These are phyloP conservation scores for Cercopithecus mona DNA, from an alignment of 2,113 vertebrate genomes.

Conservation along the genomic window DNA sequence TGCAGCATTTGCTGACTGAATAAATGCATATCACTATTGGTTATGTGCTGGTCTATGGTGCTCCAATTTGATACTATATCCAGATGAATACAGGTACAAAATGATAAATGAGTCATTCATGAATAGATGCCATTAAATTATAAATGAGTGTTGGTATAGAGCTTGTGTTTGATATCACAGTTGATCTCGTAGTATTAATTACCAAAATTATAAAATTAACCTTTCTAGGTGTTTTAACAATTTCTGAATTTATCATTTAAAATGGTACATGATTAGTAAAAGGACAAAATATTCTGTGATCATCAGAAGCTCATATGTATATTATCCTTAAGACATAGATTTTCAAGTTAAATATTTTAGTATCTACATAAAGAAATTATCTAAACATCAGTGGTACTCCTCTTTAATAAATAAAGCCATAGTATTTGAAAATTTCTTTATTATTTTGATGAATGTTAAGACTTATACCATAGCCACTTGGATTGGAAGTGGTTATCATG, in stretches of 20 bases:
- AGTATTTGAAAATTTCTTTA: neutral
- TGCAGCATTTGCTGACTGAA: neutral
- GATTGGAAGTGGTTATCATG: neutral
- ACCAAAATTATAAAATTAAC: neutral
- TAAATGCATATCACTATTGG: neutral
- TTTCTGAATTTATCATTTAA: neutral
- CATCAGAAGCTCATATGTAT: neutral
- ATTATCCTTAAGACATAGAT: neutral
- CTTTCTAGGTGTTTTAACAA: neutral
- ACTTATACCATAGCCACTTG: no score
- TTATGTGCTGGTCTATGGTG: neutral
- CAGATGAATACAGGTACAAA: neutral
- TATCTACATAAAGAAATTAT: neutral
- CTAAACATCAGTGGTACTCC: neutral
- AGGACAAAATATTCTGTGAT: neutral
- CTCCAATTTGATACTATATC: neutral
- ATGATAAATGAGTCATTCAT: neutral
- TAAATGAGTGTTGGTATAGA: neutral
- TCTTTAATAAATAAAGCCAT: neutral
- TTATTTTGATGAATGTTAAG: neutral
- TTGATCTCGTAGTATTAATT: neutral
- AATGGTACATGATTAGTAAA: neutral
- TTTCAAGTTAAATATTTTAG: neutral
- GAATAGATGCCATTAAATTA: neutral
- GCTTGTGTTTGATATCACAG: neutral